Base-by-base conservation (phyloP, 2,888 invertebrate species). In the Leucozona laternaria region DNA sequence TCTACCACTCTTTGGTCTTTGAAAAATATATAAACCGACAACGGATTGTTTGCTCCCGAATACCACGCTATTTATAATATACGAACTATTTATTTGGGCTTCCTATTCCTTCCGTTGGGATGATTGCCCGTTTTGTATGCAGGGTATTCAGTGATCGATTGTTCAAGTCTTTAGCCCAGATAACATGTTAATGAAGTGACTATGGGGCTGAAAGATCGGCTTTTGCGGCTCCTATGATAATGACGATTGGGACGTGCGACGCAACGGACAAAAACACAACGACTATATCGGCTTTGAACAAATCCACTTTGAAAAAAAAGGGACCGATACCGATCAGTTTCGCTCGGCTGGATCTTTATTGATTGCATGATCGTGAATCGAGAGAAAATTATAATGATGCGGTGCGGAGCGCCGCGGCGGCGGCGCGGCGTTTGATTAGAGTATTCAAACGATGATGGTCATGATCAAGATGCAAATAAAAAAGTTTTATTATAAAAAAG, bases 151-250 rank as follows among this genome's bases (percentile, higher is more conserved):
- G 64, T 82, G 82, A 86, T 82, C 86, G 86, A 86, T 86, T 71
- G 70, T 64, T 75, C 4, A 70, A 53, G 71, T 72, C 76, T 85
- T 80, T 72, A 75, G 45, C 53, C 53, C 58, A 45, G 75, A 75
- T 79, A 86, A 86, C 82, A 82, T 82, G 82, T 86, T 86, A 86
- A 86, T 86, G 78, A 86, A 82, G 85, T 64, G 72, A 78, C 84
- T 64, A 1, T 25, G 6, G 62, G 48, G 55, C 40, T 77, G 31
- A 22, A 45, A 55, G 66, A 72, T 72, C 53, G 60, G 58, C 28
- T 66, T 72, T 45, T 55, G 8, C 66, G 71, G 76, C 45, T 76
- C 48, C 37, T 77, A 4, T 72, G 84, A 72, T 60, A 15, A 71
- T 60, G 8, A 60, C 66, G 73, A 75, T 68, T 55, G 78, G 50